A percentile compares a stretch with the other conserved stretches of the same genome.
Evolutionary conservation across 2,113 vertebrate genomes (phyloP).

Genomic region (Trachemys scripta): DNA sequence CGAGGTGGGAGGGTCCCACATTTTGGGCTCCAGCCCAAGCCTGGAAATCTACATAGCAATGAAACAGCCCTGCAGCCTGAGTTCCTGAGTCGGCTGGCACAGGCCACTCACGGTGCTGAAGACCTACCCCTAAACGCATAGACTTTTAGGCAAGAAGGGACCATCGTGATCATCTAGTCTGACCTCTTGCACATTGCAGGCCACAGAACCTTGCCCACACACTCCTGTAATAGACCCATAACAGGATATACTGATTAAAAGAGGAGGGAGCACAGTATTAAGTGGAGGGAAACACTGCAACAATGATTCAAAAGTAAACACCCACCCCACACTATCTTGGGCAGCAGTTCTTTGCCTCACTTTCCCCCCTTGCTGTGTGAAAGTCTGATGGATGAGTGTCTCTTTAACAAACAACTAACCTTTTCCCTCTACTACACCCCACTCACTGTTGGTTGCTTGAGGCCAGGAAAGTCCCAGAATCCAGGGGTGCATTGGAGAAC

Average conservation of each 20-base stretch:
- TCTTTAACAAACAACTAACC: background rate
- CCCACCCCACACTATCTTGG: background rate
- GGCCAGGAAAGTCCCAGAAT: background rate
- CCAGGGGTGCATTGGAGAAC: background rate
- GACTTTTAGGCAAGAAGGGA: too few relatives aligned
- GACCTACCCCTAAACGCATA: background rate
- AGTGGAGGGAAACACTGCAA: background rate
- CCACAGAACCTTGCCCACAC: background rate
- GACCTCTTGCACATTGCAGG: too few relatives aligned
- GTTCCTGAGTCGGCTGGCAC: too few relatives aligned
- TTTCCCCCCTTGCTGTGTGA: background rate
- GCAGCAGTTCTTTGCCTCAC: background rate
- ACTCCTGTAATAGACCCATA: background rate
- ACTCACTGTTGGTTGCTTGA: background rate
- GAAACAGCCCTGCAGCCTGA: background rate
- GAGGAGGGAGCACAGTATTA: too few relatives aligned
- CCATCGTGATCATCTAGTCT: too few relatives aligned
- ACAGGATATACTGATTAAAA: background rate
- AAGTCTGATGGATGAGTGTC: background rate
- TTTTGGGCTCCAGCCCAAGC: background rate
- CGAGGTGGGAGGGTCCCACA: background rate
- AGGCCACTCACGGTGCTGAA: background rate
- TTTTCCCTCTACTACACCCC: background rate
- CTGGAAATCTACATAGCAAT: background rate
- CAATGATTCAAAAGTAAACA: background rate